Base-by-base conservation (phyloP, 1,140 invertebrate species). In the Bombus superbus region DNA sequence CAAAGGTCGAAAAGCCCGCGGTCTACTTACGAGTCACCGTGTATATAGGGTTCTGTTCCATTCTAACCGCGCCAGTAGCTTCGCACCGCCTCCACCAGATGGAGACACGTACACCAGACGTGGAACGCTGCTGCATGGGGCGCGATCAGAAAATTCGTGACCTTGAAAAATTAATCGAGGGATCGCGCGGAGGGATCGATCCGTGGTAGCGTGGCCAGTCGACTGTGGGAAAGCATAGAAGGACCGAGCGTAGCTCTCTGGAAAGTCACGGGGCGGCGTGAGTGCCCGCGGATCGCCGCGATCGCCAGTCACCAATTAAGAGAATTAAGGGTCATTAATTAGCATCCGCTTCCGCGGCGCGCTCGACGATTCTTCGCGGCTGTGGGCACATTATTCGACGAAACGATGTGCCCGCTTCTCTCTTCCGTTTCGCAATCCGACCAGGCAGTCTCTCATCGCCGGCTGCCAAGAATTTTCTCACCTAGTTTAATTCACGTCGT, bases 321-420 rank as follows among this genome's bases (percentile, higher is more conserved):
- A 93, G 92, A 94, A 95, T 95, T 95, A 95, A 95, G 94, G 93
- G 94, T 92, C 93, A 95, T 95, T 95, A 94, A 95, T 95, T 95
- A 95, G 92, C 91, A 95, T 95, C 94, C 93, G 93, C 92, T 94
- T 95, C 93, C 94, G 94, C 89, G 80, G 68, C 88, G 86, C 88
- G 88, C 91, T 86, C 84, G 72, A 86, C 88, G 92, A 92, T 94
- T 95, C 93, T 93, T 90, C 82, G 89, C 89, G 89, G 90, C 93
- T 94, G 92, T 93, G 92, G 92, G 92, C 85, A 86, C 90, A 93
- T 94, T 95, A 94, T 94, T 88, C 90, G 91, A 79, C 89, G 89
- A 85, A 66, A 90, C 88, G 82, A 86, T 77, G 90, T 91, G 89
- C 91, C 91, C 89, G 86, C 92, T 38, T 86, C 92, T 91, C 92